Evolutionary conservation across 2,113 vertebrate species (phyloP), one percentile per base, ranked within the genome.

Genomic region (Hemibagrus wyckioides): DNA sequence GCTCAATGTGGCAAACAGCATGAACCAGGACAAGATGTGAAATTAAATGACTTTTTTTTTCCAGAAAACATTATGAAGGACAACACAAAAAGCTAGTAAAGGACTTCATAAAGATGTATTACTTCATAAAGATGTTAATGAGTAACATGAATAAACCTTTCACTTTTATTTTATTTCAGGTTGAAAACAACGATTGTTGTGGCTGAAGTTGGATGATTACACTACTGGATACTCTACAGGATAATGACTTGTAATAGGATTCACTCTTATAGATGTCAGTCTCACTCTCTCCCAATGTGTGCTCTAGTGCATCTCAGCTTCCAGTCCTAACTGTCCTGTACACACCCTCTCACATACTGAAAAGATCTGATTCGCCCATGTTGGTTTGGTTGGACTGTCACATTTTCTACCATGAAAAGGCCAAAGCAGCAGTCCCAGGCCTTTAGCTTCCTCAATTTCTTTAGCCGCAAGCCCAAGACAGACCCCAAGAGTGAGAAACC

Each of bases 391-490:
- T 90, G 83, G 86, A 85, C 44, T 90, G 89, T 89, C 88, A 54
- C 89, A 89, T 88, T 15, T 82, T 57, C 85, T 71, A 89, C 88
- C 93, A 96, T 96, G 97, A 96, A 95, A 92, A 94, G 77, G 91
- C 95, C 96, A 92, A 92, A 92, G 9, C 91, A 91, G 85, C 93
- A 92, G 91, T 94, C 94, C 15, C 94, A 95, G 2, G 89, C 93
- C 50, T 92, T 95, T 76, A 90, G 92, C 89, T 95, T 96, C 36
- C 93, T 96, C 71, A 95, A 93, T 92, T 96, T 95, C 93, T 96
- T 96, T 85, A 92, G 94, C 86, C 90, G 89, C 25, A 95, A 96
- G 91, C 92, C 95, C 0, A 96, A 93, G 92, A 91, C 95, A 10
- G 95, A 96, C 84, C 83, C 94, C 23, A 94, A 88, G 90, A 86